phyloP scores from a whole-genome alignment of 2,797 vertebrate species.

The Borostomias antarcticus region DNA sequence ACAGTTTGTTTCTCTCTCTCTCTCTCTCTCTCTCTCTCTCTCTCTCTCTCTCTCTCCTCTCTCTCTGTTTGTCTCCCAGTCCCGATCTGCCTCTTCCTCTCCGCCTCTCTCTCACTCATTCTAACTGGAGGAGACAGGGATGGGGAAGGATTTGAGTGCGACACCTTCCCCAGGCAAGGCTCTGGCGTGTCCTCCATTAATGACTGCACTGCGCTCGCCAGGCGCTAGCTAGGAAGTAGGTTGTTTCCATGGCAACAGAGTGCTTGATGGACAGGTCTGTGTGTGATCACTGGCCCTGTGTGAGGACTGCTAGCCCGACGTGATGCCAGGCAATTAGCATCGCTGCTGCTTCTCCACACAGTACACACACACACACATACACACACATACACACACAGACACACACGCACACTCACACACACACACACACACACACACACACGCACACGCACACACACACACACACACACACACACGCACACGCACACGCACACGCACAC shows the following conservation, averaged over 20 bases:
- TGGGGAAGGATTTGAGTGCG: constrained; percentile 54
- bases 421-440: neutral
- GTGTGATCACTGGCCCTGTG: constrained; percentile 54
- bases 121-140: constrained; percentile 47
- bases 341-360: constrained; percentile 16
- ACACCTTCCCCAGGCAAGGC: constrained; percentile 47
- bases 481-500: too few species aligned
- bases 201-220: constrained; percentile 45
- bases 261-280: constrained; percentile 70
- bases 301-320: constrained; percentile 36
- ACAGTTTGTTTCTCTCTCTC: too few species aligned
- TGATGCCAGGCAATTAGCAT: constrained; percentile 32
- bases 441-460: neutral
- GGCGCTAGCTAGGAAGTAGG: constrained; percentile 66
- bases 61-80: constrained; percentile 2
- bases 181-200: constrained; percentile 59
- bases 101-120: constrained; percentile 34
- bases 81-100: constrained; percentile 10
- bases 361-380: neutral
- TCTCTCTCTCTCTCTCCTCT: neutral
- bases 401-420: neutral
- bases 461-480: neutral
- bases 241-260: constrained; percentile 73
- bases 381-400: neutral
- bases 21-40: too few species aligned